Conservation (phyloP, 2,113 vertebrate genomes). For the Microtus oregoni region DNA sequence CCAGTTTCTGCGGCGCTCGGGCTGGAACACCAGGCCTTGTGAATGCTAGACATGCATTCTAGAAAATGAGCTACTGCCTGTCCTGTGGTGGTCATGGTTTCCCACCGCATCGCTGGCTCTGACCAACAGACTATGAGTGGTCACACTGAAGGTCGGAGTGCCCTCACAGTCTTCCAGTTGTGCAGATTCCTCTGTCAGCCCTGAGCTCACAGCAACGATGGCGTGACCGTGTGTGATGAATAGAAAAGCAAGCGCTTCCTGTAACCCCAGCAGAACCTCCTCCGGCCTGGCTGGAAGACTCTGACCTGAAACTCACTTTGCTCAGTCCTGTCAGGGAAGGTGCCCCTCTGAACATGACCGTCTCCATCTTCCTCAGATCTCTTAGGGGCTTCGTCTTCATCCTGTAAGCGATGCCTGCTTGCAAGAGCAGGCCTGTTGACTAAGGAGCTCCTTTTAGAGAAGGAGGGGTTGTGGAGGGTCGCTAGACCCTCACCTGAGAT, state of each 20-base stretch:
- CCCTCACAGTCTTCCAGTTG: neutral
- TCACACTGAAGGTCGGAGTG: neutral
- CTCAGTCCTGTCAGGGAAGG: neutral
- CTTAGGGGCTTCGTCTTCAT: neutral
- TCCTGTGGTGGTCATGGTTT: neutral
- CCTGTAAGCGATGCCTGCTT: neutral
- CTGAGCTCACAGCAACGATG: neutral
- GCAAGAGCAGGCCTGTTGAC: neutral
- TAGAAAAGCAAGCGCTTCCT: neutral
- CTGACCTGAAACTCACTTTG: neutral
- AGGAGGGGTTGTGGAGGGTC: neutral
- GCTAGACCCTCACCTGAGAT: no score
- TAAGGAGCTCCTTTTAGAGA: neutral
- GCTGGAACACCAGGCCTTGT: neutral
- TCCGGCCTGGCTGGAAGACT: neutral
- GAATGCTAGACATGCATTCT: neutral
- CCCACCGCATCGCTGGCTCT: neutral
- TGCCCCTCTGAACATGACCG: neutral
- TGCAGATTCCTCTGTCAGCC: neutral
- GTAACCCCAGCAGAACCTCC: neutral
- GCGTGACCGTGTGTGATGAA: neutral
- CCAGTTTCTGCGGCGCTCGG: neutral
- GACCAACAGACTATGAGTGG: neutral
- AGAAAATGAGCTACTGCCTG: neutral
- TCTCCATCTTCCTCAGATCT: neutral